Conservation (phyloP, 2,888 invertebrate species). For the Meteorus cinctellus region DNA sequence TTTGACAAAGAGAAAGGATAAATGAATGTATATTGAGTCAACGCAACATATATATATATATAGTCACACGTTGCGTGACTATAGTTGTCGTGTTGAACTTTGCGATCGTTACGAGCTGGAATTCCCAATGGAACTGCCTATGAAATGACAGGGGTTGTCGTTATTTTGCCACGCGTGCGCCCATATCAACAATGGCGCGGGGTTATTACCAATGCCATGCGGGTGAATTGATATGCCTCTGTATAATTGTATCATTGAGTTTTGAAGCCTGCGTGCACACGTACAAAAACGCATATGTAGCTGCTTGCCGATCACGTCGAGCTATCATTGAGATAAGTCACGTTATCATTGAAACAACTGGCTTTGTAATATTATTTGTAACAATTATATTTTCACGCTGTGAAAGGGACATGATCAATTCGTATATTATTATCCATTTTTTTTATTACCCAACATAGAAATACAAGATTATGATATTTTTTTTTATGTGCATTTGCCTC, state of each 20-base stretch:
- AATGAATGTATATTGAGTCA: not conserved
- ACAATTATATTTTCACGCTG: not conserved
- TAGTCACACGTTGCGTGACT: not conserved
- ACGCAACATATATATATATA: not conserved
- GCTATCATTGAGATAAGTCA: conserved; percentile 25
- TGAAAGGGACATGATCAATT: not conserved
- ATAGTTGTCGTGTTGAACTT: conserved; percentile 9
- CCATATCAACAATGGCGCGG: conserved; percentile 12
- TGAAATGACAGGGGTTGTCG: conserved; percentile 30
- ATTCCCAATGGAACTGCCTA: conserved; percentile 16
- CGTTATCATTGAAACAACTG: not conserved
- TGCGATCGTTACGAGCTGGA: conserved; percentile 4
- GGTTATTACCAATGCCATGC: conserved; percentile 27
- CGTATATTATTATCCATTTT: not conserved
- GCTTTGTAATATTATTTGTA: not conserved
- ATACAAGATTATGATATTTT: not conserved
- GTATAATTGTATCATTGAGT: conserved; percentile 20
- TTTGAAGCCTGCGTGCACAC: conserved; percentile 9
- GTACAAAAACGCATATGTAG: conserved; percentile 9
- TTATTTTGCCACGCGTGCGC: conserved; percentile 9
- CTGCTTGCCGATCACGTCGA: not conserved
- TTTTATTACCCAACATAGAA: not conserved
- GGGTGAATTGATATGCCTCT: conserved; percentile 24
- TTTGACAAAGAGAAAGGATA: not conserved
- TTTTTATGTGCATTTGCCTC: not conserved